Evolutionary conservation across 2,797 vertebrate genomes (phyloP).

Genomic region (Nyctibius grandis): DNA sequence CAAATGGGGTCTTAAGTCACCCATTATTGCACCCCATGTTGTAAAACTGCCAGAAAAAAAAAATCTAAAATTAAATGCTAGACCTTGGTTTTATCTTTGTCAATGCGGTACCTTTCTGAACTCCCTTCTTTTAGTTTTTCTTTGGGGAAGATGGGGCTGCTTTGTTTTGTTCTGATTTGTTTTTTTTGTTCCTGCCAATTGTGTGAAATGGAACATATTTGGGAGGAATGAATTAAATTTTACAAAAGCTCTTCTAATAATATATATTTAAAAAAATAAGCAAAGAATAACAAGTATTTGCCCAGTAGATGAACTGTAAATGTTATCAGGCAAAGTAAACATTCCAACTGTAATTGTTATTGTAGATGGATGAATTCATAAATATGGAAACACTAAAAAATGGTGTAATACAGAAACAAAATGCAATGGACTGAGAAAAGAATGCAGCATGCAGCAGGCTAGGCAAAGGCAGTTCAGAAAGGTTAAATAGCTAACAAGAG

Average conservation of each 20-base stretch:
- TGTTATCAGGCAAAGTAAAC: slow-evolving; percentile 69
- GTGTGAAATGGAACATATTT: slow-evolving; percentile 33
- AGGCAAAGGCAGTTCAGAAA: slow-evolving; percentile 31
- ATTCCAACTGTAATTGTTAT: slow-evolving; percentile 69
- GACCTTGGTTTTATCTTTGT: not conserved
- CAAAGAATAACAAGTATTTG: slow-evolving; percentile 66
- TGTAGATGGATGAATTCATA: slow-evolving; percentile 66
- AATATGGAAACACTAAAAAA: slow-evolving; percentile 65
- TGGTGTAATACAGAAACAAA: slow-evolving; percentile 43
- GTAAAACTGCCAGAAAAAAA: not conserved
- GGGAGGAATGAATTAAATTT: slow-evolving; percentile 48
- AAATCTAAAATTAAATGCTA: not conserved
- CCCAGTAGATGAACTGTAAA: slow-evolving; percentile 67
- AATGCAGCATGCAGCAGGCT: slow-evolving; percentile 34
- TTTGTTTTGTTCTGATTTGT: not conserved
- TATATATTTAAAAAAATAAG: slow-evolving; percentile 47
- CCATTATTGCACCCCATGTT: not conserved
- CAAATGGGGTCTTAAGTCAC: not conserved
- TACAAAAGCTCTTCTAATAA: slow-evolving; percentile 54
- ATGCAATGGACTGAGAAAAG: slow-evolving; percentile 53
- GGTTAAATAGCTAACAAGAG: slow-evolving; percentile 40
- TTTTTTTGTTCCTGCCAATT: not conserved
- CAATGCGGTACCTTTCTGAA: not conserved
- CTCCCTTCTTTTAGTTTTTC: not conserved
- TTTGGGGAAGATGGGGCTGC: not conserved